Base-by-base conservation (phyloP, 35 echinoderm and acorn worm genomes). In the Apostichopus californicus region DNA sequence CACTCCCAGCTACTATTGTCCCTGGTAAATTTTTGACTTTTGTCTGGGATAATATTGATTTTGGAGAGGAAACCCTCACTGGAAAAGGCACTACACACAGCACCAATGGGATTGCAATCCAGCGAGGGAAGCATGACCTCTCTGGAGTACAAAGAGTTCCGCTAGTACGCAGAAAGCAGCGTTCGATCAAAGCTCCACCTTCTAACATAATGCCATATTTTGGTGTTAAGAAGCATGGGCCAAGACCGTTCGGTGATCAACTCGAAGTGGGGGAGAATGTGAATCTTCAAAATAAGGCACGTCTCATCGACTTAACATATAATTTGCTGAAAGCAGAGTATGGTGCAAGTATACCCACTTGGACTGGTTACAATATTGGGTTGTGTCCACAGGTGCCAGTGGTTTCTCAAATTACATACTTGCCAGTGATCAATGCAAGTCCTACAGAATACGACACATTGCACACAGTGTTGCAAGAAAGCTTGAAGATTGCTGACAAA, bases 21-120 rank as follows among this genome's bases (percentile, higher is more conserved):
- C 18, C 83, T 87, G 53, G 26, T 9, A 71, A n/a, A 64, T 93
- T 72, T 73, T 91, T 87, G 20, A 96, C 95, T 1, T 22, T 96
- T 1, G 92, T 96, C 0, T 94, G 92, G 92, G 95, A 96, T 71
- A 96, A 93, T 68, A 96, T 90, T 24, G 94, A 93, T 58, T 91
- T 93, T 79, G 88, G 92, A 54, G 94, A 96, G 73, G 81, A 92
- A 77, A 96, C 95, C 4, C 23, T 95, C 0, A 83, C 94, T 8
- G 94, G 94, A 1, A 93, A 91, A 18, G 90, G 89, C 26, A 28
- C 26, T 28, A 28, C 26, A 28, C 26, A 28, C 26, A 28, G 26
- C 26, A 28, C 26, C 26, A 94, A 94, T 77, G 93, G 93, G 1
- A 91, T 94, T 77, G 56, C 68, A 10, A 86, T 94, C 55, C 93